Conservation (phyloP, 2,113 vertebrate genomes). For the Leuciscus idus region DNA sequence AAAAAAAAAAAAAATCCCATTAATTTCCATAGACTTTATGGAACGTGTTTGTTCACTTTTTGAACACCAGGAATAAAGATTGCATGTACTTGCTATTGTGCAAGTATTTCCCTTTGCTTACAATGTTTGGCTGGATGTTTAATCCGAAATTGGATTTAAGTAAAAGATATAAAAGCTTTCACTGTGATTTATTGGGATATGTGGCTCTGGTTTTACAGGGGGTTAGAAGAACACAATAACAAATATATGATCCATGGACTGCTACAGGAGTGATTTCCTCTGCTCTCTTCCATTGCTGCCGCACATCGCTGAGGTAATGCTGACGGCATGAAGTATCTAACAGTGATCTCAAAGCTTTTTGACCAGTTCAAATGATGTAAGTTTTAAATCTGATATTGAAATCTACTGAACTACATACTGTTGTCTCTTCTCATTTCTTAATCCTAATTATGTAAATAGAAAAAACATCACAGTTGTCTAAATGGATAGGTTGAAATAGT, state of each 20-base stretch:
- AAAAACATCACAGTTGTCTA: background rate
- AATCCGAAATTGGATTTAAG: constrained; percentile 43
- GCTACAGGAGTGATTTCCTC: constrained; percentile 47
- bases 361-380: background rate
- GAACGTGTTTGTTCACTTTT: constrained; percentile 55
- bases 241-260: constrained; percentile 47
- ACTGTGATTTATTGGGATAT: constrained; percentile 50
- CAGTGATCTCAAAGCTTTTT: background rate
- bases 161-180: constrained; percentile 45
- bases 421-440: background rate
- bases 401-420: background rate
- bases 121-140: constrained; percentile 43
- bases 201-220: constrained; percentile 42
- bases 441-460: background rate
- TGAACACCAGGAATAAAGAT: constrained; percentile 55
- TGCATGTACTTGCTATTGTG: constrained; percentile 9
- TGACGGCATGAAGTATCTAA: background rate
- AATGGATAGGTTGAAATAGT: background rate
- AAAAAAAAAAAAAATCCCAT: background rate
- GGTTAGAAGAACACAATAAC: constrained; percentile 49
- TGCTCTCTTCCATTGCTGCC: constrained; percentile 1
- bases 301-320: background rate
- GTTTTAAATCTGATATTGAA: background rate
- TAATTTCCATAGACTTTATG: constrained; percentile 54
- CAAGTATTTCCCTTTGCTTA: constrained; percentile 54